These are phyloP conservation scores for Odocoileus hemionus DNA, from an alignment of 2,113 vertebrate species.

Conservation along the genomic window DNA sequence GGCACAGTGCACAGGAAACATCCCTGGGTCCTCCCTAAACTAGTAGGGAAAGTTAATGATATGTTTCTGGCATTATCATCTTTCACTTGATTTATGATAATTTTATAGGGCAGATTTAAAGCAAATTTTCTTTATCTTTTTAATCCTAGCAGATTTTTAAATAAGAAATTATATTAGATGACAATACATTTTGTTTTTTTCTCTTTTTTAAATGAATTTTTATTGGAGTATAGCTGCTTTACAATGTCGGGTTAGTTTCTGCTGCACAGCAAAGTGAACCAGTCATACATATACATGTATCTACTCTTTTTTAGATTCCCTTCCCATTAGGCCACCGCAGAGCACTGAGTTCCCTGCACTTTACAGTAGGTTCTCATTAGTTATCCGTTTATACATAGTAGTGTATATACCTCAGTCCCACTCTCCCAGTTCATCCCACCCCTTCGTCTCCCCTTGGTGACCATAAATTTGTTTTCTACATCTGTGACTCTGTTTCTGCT, in stretches of 20 bases:
- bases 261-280: not conserved
- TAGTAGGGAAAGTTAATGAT: slow-evolving; percentile 78
- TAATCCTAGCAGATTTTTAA: slow-evolving; percentile 73
- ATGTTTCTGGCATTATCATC: slow-evolving; percentile 74
- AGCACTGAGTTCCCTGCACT: not conserved
- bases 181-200: slow-evolving; percentile 79
- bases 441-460: not conserved
- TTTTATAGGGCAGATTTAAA: slow-evolving; percentile 79
- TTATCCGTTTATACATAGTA: not conserved
- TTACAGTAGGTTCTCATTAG: not conserved
- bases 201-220: not conserved
- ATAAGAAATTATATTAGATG: slow-evolving; percentile 81
- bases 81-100: slow-evolving; percentile 80
- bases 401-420: not conserved
- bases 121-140: slow-evolving; percentile 66
- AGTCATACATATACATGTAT: not conserved
- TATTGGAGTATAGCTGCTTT: not conserved
- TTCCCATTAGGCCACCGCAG: not conserved
- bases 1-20: slow-evolving; percentile 71
- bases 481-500: not conserved
- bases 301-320: not conserved
- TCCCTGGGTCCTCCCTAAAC: slow-evolving; percentile 74
- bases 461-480: not conserved
- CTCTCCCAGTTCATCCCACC: not conserved
- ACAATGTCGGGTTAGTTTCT: not conserved